Evolutionary conservation across 2,797 vertebrate species (phyloP).

Genomic region (Catostomus latipinnis): DNA sequence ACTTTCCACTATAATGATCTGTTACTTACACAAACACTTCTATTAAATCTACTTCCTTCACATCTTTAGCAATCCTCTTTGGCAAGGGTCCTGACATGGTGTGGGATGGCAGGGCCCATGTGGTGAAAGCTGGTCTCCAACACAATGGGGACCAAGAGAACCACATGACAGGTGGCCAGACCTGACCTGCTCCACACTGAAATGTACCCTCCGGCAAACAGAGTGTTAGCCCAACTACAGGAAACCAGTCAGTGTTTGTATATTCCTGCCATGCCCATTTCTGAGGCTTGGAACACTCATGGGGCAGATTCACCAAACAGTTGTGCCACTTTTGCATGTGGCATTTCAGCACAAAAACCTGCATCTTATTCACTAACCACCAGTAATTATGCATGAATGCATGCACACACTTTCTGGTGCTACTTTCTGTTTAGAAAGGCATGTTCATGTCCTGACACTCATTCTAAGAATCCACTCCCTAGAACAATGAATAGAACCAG

Average conservation of each 20-base stretch:
- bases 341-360: too few species aligned
- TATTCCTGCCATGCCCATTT: too few species aligned
- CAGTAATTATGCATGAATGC: too few species aligned
- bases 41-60: not conserved
- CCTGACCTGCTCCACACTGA: not conserved
- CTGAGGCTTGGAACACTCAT: too few species aligned
- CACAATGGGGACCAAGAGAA: not conserved
- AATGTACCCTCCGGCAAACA: not conserved
- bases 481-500: not conserved
- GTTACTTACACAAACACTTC: conserved; percentile 1
- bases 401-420: too few species aligned
- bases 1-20: not conserved
- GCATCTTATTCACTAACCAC: too few species aligned
- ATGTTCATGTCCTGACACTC: conserved; percentile 22
- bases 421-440: not conserved
- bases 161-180: not conserved
- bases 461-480: conserved; percentile 12
- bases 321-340: too few species aligned
- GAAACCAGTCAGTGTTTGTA: too few species aligned
- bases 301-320: too few species aligned
- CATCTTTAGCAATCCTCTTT: not conserved
- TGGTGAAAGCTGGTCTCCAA: not conserved
- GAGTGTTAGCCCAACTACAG: not conserved
- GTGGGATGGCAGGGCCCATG: not conserved
- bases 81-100: not conserved